Evolutionary conservation across 2,797 vertebrate species (phyloP).

Genomic region (Muscicapa striata): DNA sequence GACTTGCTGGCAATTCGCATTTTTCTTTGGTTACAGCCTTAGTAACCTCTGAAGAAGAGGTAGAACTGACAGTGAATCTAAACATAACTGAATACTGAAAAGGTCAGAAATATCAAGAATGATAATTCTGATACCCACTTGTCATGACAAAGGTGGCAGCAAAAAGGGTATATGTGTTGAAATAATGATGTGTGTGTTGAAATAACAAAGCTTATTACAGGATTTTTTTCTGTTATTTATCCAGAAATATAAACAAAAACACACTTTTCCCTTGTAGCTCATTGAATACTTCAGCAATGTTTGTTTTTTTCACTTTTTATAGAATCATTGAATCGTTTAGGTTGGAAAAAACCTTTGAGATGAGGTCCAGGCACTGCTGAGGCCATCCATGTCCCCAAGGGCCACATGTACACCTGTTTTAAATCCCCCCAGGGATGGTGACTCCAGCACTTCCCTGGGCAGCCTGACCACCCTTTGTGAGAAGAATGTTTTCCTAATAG

Average conservation of each 20-base stretch:
- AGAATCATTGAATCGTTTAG: fast-evolving
- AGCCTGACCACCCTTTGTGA: not conserved
- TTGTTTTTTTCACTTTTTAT: not conserved
- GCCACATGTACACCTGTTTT: no score
- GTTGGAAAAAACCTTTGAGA: not conserved
- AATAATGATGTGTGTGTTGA: not conserved
- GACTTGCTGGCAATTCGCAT: constrained; percentile 30
- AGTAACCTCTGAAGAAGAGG: constrained; percentile 14
- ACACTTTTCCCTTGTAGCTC: not conserved
- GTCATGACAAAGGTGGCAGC: not conserved
- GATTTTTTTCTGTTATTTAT: not conserved
- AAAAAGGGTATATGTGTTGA: not conserved
- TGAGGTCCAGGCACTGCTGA: not conserved
- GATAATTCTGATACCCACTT: constrained; percentile 11
- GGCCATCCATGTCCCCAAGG: not conserved
- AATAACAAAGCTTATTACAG: not conserved
- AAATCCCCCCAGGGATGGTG: not conserved
- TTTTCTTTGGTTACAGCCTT: constrained; percentile 30
- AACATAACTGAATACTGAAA: constrained; percentile 14
- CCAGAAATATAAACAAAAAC: not conserved
- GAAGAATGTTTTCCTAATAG: not conserved
- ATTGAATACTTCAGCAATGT: not conserved
- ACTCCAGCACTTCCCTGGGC: not conserved
- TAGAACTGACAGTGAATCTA: constrained; percentile 17
- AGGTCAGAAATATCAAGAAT: constrained; percentile 37